These are phyloP conservation scores for Loriculus beryllinus DNA, from an alignment of 2,797 vertebrate genomes.

Conservation along the genomic window DNA sequence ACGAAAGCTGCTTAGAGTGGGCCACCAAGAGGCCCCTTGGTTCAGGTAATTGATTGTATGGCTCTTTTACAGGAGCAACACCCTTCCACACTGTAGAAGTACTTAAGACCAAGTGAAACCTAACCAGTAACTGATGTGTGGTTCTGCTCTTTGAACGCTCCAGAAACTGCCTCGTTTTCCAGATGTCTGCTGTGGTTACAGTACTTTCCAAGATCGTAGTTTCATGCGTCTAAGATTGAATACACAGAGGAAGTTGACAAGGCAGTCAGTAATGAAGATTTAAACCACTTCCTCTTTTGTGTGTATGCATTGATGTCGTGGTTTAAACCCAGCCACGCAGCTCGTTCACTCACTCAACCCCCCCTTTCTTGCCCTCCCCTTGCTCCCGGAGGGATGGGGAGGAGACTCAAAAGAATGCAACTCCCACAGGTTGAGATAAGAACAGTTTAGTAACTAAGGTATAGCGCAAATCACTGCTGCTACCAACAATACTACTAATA, in stretches of 20 bases:
- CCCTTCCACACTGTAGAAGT: not conserved
- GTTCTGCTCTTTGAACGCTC: not conserved
- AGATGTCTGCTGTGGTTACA: not conserved
- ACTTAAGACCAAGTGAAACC: not conserved
- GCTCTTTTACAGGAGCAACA: not conserved
- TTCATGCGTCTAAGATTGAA: not conserved
- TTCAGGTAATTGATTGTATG: not conserved
- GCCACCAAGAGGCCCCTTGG: not conserved
- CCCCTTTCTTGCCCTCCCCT: too few species aligned
- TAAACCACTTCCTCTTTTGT: not conserved
- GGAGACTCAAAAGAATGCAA: too few species aligned
- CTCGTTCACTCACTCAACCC: too few species aligned
- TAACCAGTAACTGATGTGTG: fast-evolving
- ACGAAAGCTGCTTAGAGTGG: not conserved
- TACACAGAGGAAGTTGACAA: not conserved
- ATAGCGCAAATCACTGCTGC: too few species aligned
- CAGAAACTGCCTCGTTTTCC: not conserved
- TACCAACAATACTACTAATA: too few species aligned
- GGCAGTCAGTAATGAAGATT: not conserved
- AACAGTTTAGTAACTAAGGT: too few species aligned
- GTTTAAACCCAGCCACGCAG: too few species aligned
- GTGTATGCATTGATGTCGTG: not conserved
- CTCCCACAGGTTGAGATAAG: too few species aligned
- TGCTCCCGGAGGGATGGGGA: too few species aligned
- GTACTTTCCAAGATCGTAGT: not conserved